Evolutionary conservation across 2,113 vertebrate genomes (phyloP), one percentile per base, ranked within the genome.

Genomic region (Sander lucioperca): DNA sequence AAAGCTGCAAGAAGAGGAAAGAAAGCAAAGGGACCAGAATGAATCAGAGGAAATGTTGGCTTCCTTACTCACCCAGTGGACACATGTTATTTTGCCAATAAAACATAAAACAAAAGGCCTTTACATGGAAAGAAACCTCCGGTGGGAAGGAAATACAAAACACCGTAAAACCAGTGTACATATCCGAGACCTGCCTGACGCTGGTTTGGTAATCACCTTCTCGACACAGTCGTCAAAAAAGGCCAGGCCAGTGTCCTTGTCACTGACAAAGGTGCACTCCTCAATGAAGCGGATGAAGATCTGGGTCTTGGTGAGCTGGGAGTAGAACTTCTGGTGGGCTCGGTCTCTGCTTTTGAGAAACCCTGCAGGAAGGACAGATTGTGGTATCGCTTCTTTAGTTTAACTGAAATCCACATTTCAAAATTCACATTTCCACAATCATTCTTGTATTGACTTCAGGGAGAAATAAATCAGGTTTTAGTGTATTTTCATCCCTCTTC

Each of bases 171-270:
- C 23, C 16, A 50, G 36, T 3, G 39, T n/a, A 16, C 63, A 27
- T 15, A 79, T 57, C 2, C 0, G 27, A 74, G 53, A 75, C 2
- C 5, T 13, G 47, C 39, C 50, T 9, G 61, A 47, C 18, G 48
- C 18, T 0, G 21, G 48, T 25, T 3, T 0, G 0, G 30, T 45
- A 68, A 91, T 96, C 94, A 99, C 98, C 96, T 99, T 99, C 89
- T 99, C 98, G 71, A 99, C 96, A 82, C 98, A 99, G 91, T 99
- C 98, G 83, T 99, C 98, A 93, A 99, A 99, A 94, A 99, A 99
- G 57, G 97, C 98, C 90, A 99, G 92, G 78, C 98, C 96, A 0
- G 98, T 99, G 94, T 99, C 98, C 91, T 99, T 99, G 94, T 99
- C 98, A 48, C 98, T 99, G 94, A 99, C 98, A 80, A 99, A 99